Evolutionary conservation across 2,888 invertebrate species (phyloP), one percentile per base, ranked within the genome.

Genomic region (Cotesia congregata): DNA sequence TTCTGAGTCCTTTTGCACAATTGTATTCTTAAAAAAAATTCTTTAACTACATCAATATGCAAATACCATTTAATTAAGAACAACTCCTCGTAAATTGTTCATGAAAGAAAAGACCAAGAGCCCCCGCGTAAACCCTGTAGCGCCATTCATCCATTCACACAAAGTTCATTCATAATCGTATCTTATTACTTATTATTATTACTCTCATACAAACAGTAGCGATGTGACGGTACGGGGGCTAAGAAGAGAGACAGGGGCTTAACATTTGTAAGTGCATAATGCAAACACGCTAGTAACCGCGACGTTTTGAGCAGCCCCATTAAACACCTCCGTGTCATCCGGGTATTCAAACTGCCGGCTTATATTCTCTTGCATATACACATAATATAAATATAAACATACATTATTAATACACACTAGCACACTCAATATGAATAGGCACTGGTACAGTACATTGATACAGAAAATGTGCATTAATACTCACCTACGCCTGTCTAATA

Each of bases 261-360:
- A 30, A 68, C 50, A 50, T 50, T 50, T 50, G 50, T 50, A 50
- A 50, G 50, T 50, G 50, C 12, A 50, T 50, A 50, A 50, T 50
- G 50, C 50, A 7, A 50, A 50, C 50, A 50, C 50, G 4, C 50
- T 50, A 4, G 30, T 12, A 50, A 59, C 62, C 39, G 75, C 72
- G 67, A 17, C 67, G 59, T 70, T 74, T 50, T 61, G 17, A 67
- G 67, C 72, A 67, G 67, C 72, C 41, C 79, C 78, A 76, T 80
- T 80, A 78, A 79, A 78, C 79, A 77, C 79, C 77, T 78, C 77
- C 77, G 68, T 79, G 79, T 81, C 79, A 79, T 77, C 77, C 77
- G 77, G 77, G 74, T 74, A 77, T 77, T 77, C 77, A 77, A 67
- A 61, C 50, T 50, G 67, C 62, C 69, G 67, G 64, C 69, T 9